phyloP scores from a whole-genome alignment of 2,888 invertebrate species.

The Cinara cedri region DNA sequence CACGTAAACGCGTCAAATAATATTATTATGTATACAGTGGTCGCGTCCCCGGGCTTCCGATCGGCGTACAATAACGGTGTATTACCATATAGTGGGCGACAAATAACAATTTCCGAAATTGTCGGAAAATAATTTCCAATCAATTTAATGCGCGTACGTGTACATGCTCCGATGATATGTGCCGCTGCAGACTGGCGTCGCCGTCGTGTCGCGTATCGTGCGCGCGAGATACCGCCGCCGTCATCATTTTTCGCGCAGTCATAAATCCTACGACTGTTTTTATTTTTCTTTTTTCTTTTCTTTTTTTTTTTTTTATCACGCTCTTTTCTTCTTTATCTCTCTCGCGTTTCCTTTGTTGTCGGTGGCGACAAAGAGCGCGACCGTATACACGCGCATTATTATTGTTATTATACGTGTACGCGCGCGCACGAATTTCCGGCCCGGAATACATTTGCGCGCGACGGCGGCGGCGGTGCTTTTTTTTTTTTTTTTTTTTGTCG shows the following conservation, averaged over 20 bases:
- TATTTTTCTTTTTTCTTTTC: not conserved
- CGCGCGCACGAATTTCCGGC: too few relatives aligned
- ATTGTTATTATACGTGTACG: too few relatives aligned
- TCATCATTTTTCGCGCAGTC: not conserved
- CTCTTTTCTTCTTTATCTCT: not conserved
- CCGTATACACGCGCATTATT: too few relatives aligned
- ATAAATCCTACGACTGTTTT: constrained; percentile 1
- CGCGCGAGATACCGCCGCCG: not conserved
- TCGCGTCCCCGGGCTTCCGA: not conserved
- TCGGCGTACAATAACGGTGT: not conserved
- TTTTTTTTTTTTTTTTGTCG: constrained; percentile 28
- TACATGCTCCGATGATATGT: too few relatives aligned
- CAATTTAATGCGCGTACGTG: constrained; percentile 42
- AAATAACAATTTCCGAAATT: constrained; percentile 11
- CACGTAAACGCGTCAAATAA: too few relatives aligned
- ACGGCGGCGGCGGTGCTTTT: not conserved
- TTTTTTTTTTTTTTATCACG: not conserved
- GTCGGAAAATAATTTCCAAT: constrained; percentile 47
- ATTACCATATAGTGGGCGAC: not conserved
- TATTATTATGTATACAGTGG: too few relatives aligned
- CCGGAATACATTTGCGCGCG: not conserved
- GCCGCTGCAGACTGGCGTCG: constrained; percentile 43
- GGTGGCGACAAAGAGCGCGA: too few relatives aligned
- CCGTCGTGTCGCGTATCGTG: constrained; percentile 35
- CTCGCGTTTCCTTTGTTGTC: not conserved